Evolutionary conservation across 2,113 vertebrate species (phyloP).

Genomic region (Centropus unirufus): DNA sequence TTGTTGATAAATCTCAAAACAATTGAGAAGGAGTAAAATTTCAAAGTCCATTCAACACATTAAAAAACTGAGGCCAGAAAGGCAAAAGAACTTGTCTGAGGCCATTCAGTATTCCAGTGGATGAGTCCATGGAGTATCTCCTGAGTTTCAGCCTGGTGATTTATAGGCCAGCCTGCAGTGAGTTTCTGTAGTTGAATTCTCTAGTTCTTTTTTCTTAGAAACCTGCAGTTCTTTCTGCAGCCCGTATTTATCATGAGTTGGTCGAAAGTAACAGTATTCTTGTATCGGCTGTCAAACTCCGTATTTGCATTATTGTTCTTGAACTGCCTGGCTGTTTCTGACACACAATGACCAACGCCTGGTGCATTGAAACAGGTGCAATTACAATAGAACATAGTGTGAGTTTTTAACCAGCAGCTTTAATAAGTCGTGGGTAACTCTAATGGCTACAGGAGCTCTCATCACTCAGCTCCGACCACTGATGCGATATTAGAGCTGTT

Average conservation of each 20-base stretch:
- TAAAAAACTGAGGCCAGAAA: not conserved
- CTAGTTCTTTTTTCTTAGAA: conserved; percentile 28
- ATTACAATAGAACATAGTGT: conserved; percentile 24
- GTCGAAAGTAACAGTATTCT: conserved; percentile 22
- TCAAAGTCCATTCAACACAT: not conserved
- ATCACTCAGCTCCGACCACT: too few species aligned
- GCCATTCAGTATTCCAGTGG: conserved; percentile 1
- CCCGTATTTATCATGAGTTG: conserved; percentile 3
- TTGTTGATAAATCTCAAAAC: not conserved
- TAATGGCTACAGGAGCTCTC: too few species aligned
- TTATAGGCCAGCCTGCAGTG: not conserved
- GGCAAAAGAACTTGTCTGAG: not conserved
- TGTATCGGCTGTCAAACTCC: conserved; percentile 19
- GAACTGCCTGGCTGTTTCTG: not conserved
- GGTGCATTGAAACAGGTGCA: not conserved
- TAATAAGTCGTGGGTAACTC: not conserved
- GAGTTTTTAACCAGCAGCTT: conserved; percentile 29
- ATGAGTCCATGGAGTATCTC: conserved; percentile 16
- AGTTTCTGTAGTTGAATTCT: conserved; percentile 29
- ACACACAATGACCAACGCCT: not conserved
- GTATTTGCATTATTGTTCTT: conserved; percentile 8
- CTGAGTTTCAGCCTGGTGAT: conserved; percentile 23
- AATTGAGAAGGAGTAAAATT: not conserved
- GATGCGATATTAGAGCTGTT: not conserved
- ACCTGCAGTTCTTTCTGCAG: conserved; percentile 26